phyloP scores from a whole-genome alignment of 2,888 invertebrate genomes.

The Carabus problematicus region DNA sequence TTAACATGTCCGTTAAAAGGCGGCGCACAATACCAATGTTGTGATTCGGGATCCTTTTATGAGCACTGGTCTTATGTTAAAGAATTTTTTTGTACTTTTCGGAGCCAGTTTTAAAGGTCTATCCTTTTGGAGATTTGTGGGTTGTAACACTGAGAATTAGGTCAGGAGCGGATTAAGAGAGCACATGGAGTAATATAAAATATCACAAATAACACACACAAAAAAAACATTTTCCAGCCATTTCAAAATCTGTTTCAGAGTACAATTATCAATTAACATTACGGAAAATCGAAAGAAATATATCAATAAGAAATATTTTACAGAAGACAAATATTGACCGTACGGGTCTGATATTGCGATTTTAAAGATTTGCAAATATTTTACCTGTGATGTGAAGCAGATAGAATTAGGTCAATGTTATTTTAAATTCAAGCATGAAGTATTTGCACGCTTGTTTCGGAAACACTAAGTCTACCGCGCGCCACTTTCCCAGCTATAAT shows the following conservation, averaged over 20 bases:
- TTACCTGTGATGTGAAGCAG: slow-evolving; percentile 1
- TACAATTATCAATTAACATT: too few relatives aligned
- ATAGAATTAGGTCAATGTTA: slow-evolving; percentile 1
- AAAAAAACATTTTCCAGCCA: too few relatives aligned
- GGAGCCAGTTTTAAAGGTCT: not conserved
- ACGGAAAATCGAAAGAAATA: too few relatives aligned
- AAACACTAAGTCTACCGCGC: too few relatives aligned
- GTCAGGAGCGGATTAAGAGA: too few relatives aligned
- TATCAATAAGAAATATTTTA: too few relatives aligned
- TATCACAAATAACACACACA: too few relatives aligned
- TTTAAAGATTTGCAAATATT: slow-evolving; percentile 2
- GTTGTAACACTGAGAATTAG: not conserved
- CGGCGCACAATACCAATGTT: not conserved
- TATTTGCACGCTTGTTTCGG: too few relatives aligned
- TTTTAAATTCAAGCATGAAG: not conserved
- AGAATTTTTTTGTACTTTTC: slow-evolving; percentile 3
- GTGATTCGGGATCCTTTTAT: not conserved
- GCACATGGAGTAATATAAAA: too few relatives aligned
- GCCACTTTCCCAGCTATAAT: not conserved
- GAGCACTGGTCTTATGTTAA: not conserved
- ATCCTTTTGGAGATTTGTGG: not conserved
- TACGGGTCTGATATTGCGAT: not conserved
- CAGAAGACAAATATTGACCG: not conserved
- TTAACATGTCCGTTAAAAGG: too few relatives aligned
- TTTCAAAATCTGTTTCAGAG: too few relatives aligned